phyloP scores from a whole-genome alignment of 2,888 invertebrate species.

The Drosophila prolongata region DNA sequence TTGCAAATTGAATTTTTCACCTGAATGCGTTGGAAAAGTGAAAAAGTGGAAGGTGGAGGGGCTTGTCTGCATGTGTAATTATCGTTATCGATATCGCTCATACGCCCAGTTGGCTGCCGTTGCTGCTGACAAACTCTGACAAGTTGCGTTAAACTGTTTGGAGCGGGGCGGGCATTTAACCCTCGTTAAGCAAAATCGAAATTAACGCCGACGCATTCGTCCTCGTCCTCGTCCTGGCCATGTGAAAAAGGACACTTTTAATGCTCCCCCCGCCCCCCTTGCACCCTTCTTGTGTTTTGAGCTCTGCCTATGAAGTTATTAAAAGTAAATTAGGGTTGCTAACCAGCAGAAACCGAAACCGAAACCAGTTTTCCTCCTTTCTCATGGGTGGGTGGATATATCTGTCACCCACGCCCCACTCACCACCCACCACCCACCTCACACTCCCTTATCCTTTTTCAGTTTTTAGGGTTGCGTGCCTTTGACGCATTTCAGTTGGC shows the following conservation, averaged over 20 bases:
- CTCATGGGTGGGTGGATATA: slow-evolving; percentile 15
- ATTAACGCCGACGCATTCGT: slow-evolving; percentile 72
- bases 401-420: slow-evolving; percentile 3
- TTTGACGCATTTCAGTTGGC: slow-evolving; percentile 62
- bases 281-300: slow-evolving; percentile 7
- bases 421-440: background rate
- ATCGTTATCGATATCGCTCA: slow-evolving; percentile 78
- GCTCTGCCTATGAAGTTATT: slow-evolving; percentile 80
- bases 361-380: slow-evolving; percentile 54
- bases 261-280: slow-evolving; percentile 42
- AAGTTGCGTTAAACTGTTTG: slow-evolving; percentile 42
- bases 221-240: slow-evolving; percentile 25
- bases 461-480: slow-evolving; percentile 70
- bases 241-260: slow-evolving; percentile 75
- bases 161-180: slow-evolving; percentile 57
- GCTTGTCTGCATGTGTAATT: slow-evolving; percentile 67
- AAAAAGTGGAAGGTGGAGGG: background rate
- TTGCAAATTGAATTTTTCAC: slow-evolving; percentile 73
- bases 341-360: slow-evolving; percentile 67
- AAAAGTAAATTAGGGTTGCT: slow-evolving; percentile 83
- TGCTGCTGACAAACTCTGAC: slow-evolving; percentile 41
- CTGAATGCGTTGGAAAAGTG: slow-evolving; percentile 54
- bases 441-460: slow-evolving; percentile 27
- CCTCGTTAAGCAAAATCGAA: slow-evolving; percentile 75
- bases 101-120: slow-evolving; percentile 60